These are phyloP conservation scores for Eclectus roratus DNA, from an alignment of 2,113 vertebrate species.

Conservation along the genomic window DNA sequence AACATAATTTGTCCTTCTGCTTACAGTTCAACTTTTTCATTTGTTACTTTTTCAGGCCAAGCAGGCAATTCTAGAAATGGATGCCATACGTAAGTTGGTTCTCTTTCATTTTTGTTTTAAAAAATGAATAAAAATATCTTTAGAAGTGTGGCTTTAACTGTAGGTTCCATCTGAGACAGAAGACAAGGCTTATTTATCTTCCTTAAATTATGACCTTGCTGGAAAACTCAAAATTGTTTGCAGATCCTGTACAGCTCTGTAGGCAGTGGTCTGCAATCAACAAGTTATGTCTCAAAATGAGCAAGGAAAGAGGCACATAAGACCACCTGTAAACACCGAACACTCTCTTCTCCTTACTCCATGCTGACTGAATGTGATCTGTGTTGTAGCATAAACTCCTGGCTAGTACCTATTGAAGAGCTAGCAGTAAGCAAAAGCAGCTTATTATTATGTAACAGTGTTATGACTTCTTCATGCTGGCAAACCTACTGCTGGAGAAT, in stretches of 20 bases:
- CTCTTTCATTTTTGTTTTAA: background rate
- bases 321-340: background rate
- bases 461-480: background rate
- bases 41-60: constrained; percentile 82
- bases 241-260: background rate
- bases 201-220: background rate
- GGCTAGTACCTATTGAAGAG: background rate
- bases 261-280: background rate
- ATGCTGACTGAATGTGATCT: background rate
- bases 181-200: background rate
- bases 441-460: background rate
- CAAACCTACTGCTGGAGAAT: background rate
- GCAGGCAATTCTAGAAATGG: constrained; percentile 98
- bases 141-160: background rate
- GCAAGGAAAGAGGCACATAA: background rate
- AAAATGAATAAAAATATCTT: background rate
- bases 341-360: background rate
- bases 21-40: background rate
- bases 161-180: background rate
- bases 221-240: background rate
- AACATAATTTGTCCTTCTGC: background rate
- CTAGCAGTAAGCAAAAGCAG: background rate
- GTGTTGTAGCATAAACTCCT: background rate
- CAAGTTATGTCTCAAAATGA: background rate
- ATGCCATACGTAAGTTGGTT: constrained; percentile 89